phyloP scores from a whole-genome alignment of 2,113 vertebrate genomes.

The Periophthalmus modestus region DNA sequence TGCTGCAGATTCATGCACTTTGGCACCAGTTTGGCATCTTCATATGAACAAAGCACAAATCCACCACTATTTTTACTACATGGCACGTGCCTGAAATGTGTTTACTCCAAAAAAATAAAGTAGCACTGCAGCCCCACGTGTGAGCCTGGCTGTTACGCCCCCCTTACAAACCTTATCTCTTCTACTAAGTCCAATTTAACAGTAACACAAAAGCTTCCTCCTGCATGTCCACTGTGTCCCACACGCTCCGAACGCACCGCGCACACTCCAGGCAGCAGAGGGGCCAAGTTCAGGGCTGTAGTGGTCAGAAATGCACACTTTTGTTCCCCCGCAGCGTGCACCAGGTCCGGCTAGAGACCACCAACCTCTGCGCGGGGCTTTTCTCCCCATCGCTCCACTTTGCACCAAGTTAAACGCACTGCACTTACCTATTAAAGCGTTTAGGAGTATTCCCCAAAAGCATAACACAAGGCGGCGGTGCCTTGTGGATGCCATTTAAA shows the following conservation, averaged over 20 bases:
- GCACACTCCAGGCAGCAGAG: conserved; percentile 21
- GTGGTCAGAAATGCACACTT: conserved; percentile 26
- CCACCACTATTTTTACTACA: background rate
- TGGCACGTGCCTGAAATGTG: background rate
- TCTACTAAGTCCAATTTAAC: background rate
- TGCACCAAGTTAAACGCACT: background rate
- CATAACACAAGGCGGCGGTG: conserved; percentile 64
- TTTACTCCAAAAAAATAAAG: background rate
- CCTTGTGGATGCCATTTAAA: conserved; percentile 78
- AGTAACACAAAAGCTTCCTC: background rate
- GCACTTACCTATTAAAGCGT: conserved; percentile 76
- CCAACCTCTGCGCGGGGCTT: background rate
- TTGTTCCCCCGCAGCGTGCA: conserved; percentile 26
- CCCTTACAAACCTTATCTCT: conserved; percentile 1
- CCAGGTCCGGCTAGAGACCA: background rate
- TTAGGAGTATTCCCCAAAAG: conserved; percentile 73
- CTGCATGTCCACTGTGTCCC: conserved; percentile 3
- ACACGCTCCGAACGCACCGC: background rate
- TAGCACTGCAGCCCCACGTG: background rate
- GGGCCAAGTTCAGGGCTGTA: conserved; percentile 60
- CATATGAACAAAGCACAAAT: background rate
- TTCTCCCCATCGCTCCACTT: background rate
- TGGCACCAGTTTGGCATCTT: background rate
- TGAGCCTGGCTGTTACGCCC: background rate
- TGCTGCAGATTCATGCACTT: background rate